phyloP scores from a whole-genome alignment of 2,113 vertebrate genomes.

The Entomyzon cyanotis region DNA sequence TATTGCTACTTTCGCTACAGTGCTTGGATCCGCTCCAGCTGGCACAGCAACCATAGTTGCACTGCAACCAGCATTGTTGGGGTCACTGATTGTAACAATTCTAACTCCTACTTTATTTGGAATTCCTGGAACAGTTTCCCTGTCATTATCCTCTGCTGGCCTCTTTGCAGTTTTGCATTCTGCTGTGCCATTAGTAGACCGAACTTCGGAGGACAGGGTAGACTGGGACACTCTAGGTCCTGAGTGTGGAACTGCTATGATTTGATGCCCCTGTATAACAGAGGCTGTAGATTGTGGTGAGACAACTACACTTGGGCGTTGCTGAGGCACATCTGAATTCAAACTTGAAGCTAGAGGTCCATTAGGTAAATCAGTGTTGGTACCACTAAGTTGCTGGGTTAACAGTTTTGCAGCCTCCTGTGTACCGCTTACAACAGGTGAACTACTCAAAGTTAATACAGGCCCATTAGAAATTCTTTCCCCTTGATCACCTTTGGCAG shows the following conservation, averaged over 20 bases:
- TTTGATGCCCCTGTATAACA: constrained; percentile 85
- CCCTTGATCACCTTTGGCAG: constrained; percentile 96
- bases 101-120: constrained; percentile 98
- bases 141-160: constrained; percentile 89
- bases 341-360: constrained; percentile 89
- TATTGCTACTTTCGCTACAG: constrained; percentile 99
- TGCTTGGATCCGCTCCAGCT: constrained; percentile 96
- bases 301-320: constrained; percentile 88
- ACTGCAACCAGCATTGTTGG: constrained; percentile 96
- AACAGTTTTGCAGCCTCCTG: constrained; percentile 78
- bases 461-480: constrained; percentile 96
- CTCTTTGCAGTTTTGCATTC: constrained; percentile 92
- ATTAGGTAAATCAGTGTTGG: constrained; percentile 87
- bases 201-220: constrained; percentile 77
- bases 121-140: constrained; percentile 86
- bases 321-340: constrained; percentile 87
- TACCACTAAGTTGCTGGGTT: constrained; percentile 81
- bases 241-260: constrained; percentile 80
- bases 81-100: constrained; percentile 99
- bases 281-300: constrained; percentile 82
- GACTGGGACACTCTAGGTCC: constrained; percentile 78
- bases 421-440: constrained; percentile 75
- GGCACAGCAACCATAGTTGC: constrained; percentile 99
- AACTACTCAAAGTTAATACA: constrained; percentile 81
- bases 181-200: constrained; percentile 87